phyloP scores from a whole-genome alignment of 2,797 vertebrate species.

The Microctenopoma steveboyesi region DNA sequence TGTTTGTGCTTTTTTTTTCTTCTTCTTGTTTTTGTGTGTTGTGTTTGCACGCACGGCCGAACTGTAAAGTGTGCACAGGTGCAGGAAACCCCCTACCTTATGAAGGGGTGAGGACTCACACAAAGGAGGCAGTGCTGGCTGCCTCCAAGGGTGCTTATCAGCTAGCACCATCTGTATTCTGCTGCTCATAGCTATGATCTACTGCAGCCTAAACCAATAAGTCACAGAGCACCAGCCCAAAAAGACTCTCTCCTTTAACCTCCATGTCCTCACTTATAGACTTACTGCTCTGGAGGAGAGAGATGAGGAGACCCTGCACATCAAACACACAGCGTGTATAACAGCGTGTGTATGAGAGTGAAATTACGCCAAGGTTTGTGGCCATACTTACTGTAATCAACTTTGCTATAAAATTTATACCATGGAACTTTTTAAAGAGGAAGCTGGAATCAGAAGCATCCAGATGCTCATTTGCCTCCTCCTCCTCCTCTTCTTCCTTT shows the following conservation, averaged over 20 bases:
- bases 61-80: constrained; percentile 66
- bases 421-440: constrained; percentile 74
- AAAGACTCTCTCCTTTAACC: constrained; percentile 75
- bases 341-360: constrained; percentile 51
- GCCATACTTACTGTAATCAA: constrained; percentile 77
- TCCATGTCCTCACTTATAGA: constrained; percentile 70
- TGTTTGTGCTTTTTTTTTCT: constrained; percentile 3
- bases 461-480: constrained; percentile 80
- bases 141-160: constrained; percentile 75
- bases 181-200: constrained; percentile 76
- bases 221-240: constrained; percentile 72
- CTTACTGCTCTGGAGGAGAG: constrained; percentile 62
- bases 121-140: constrained; percentile 57
- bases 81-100: constrained; percentile 69
- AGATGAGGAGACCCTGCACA: constrained; percentile 67
- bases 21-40: constrained; percentile 43
- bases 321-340: constrained; percentile 65
- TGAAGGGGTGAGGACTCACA: constrained; percentile 64
- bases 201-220: constrained; percentile 77
- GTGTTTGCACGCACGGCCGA: constrained; percentile 59
- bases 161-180: constrained; percentile 79
- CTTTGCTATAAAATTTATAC: constrained; percentile 74
- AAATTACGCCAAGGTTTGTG: constrained; percentile 64
- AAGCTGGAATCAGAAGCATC: constrained; percentile 77
- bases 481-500: constrained; percentile 73